Base-by-base conservation (phyloP, 1,140 invertebrate species). In the Brachionus paranguensis region DNA sequence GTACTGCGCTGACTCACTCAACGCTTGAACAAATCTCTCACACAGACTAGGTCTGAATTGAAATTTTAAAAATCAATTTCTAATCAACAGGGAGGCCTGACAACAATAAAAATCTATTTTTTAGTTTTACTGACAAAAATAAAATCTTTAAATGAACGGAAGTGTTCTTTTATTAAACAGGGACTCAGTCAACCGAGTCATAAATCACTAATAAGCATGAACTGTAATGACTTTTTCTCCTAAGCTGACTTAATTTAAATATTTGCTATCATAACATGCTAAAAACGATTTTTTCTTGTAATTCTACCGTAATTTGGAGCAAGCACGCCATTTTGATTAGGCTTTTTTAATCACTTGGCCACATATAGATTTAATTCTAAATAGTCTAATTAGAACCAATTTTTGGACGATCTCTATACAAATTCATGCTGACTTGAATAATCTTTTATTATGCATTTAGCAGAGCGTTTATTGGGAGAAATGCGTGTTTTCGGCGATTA, bases 31-130 rank as follows among this genome's bases (percentile, higher is more conserved):
- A 20, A 72, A 72, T 72, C 37, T 8, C 33, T 43, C 65, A 68
- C 65, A 72, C 17, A 72, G 37, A 72, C 17, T 72, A 43, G 29
- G 33, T 68, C 64, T 33, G 64, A 72, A 43, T 43, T 10, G 10
- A 72, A 72, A 20, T 43, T 43, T 72, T 72, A 11, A 33, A 68
- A 72, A 72, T 72, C 41, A 72, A 72, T 72, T 72, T 72, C 68
- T 72, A 72, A 72, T 72, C 37, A 43, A 43, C 17, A 37, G 33
- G 33, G 65, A 37, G 14, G 65, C 53, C 10, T 60, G 53, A 60
- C 53, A 60, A 60, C 53, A 60, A 20, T 50, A 53, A 53, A 53
- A 53, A 53, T n/a, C 6, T 60, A 11, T 60, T 10, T 27, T 60
- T 2, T 60, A 60, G 53, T 20, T 8, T 20, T 20, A 27, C 53